Evolutionary conservation across 2,797 vertebrate species (phyloP).

Genomic region (Champsocephalus gunnari): DNA sequence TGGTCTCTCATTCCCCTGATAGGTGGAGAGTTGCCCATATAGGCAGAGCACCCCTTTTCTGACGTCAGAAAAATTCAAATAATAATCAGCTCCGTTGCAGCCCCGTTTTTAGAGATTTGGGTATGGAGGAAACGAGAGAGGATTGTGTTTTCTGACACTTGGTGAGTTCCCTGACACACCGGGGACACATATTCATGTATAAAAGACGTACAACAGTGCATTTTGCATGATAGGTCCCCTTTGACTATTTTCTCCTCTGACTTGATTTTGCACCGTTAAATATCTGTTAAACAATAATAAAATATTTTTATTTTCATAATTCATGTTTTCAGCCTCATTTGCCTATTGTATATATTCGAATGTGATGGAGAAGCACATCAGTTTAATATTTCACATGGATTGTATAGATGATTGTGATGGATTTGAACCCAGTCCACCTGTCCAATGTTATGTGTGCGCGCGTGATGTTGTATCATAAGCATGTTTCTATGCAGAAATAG

Average conservation of each 20-base stretch:
- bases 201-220: too few relatives aligned
- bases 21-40: too few relatives aligned
- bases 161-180: too few relatives aligned
- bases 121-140: too few relatives aligned
- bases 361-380: constrained; percentile 41
- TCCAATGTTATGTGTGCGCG: constrained; percentile 53
- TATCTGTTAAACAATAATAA: constrained; percentile 49
- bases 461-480: constrained; percentile 66
- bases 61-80: too few relatives aligned
- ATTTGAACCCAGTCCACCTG: constrained; percentile 55
- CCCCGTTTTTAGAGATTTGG: too few relatives aligned
- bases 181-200: too few relatives aligned
- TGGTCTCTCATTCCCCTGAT: too few relatives aligned
- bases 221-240: too few relatives aligned
- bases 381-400: constrained; percentile 57
- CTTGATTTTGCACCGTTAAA: constrained; percentile 56
- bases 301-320: constrained; percentile 75
- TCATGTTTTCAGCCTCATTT: constrained; percentile 57
- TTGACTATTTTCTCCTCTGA: constrained; percentile 21
- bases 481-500: constrained; percentile 81
- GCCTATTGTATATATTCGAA: constrained; percentile 40
- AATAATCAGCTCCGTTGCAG: too few relatives aligned
- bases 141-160: too few relatives aligned
- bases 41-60: too few relatives aligned
- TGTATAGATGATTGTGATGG: constrained; percentile 59